phyloP scores from a whole-genome alignment of 1,140 invertebrate species.

The Aphelinus atriplicis region DNA sequence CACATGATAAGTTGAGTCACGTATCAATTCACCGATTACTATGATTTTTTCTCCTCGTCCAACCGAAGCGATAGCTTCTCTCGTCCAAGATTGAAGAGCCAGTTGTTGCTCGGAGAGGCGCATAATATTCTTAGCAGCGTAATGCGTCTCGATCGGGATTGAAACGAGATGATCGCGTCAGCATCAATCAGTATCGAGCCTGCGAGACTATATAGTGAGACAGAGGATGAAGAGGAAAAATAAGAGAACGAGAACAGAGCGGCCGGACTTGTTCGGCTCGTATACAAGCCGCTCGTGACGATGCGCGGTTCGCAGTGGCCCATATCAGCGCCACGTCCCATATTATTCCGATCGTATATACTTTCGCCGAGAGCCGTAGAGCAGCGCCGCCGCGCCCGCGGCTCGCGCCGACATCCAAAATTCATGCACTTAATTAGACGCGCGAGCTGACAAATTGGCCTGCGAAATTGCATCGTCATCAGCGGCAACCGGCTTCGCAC shows the following conservation, averaged over 20 bases:
- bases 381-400: neutral
- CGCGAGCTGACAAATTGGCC: slow-evolving; percentile 28
- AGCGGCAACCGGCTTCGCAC: slow-evolving; percentile 1
- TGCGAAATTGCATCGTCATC: slow-evolving; percentile 49
- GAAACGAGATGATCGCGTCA: slow-evolving; percentile 14
- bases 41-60: no score
- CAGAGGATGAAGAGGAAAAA: slow-evolving; percentile 8
- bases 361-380: no score
- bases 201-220: neutral
- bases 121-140: no score
- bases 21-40: no score
- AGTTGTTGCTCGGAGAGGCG: no score
- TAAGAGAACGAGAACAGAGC: slow-evolving; percentile 6
- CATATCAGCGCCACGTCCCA: no score
- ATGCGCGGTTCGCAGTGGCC: no score
- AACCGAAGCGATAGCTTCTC: no score
- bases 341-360: no score
- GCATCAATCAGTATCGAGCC: slow-evolving; percentile 2
- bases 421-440: slow-evolving; percentile 23
- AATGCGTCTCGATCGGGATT: no score
- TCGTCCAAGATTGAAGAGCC: no score
- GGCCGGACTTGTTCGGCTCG: slow-evolving; percentile 10
- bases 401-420: slow-evolving; percentile 23
- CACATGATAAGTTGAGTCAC: no score
- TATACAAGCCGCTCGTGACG: neutral